A percentile compares a stretch with the other conserved stretches of the same genome.
Conservation (phyloP, 1,140 invertebrate genomes). For the Drosophila setifemur region DNA sequence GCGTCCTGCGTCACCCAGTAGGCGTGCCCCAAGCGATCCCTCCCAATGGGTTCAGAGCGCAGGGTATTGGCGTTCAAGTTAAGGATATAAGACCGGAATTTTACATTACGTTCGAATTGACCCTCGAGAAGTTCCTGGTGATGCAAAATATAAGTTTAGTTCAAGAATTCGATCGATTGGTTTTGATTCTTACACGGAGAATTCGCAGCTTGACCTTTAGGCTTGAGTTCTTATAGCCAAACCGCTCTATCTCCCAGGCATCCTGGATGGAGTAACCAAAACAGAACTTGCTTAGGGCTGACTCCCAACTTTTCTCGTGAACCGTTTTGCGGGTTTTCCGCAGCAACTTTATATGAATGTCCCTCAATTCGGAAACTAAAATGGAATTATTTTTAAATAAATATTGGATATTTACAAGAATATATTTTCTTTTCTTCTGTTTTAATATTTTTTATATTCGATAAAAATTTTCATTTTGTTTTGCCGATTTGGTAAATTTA, state of each 20-base stretch:
- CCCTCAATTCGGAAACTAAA: conserved; percentile 90
- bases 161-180: no score
- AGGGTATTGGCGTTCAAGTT: conserved; percentile 90
- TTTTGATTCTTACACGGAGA: conserved; percentile 86
- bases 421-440: no score
- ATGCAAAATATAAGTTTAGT: conserved; percentile 26
- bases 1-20: conserved; percentile 97
- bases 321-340: conserved; percentile 93
- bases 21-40: conserved; percentile 93
- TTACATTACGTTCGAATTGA: conserved; percentile 96
- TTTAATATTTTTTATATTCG: no score
- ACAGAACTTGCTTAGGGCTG: conserved; percentile 94
- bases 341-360: conserved; percentile 94
- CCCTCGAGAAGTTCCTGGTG: conserved; percentile 95
- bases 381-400: no score
- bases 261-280: conserved; percentile 93
- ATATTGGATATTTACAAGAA: no score
- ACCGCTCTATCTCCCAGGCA: conserved; percentile 97
- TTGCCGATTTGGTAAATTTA: no score
- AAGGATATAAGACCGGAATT: conserved; percentile 96
- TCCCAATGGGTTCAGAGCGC: conserved; percentile 92
- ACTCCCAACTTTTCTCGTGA: conserved; percentile 94
- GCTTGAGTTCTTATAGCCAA: conserved; percentile 96
- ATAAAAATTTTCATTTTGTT: no score
- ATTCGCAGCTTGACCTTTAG: conserved; percentile 93